A percentile compares a stretch with the other conserved stretches of the same genome.
Conservation (phyloP, 2,113 vertebrate genomes). For the Eurystomus gularis region DNA sequence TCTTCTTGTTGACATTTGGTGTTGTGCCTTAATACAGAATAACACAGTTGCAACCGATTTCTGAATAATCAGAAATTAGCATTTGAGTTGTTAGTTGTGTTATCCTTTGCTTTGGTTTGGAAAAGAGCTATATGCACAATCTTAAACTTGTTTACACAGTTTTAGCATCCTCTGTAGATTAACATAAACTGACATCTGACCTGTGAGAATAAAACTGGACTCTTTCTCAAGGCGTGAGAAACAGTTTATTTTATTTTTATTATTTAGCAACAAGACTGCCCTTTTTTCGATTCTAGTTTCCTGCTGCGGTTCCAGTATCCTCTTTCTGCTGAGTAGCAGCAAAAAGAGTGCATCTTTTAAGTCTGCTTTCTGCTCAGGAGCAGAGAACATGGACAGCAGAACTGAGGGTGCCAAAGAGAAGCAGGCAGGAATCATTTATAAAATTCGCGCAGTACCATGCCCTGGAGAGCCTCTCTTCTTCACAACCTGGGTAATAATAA, state of each 20-base stretch:
- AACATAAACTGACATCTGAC: background rate
- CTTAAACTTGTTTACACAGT: background rate
- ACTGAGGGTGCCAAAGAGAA: background rate
- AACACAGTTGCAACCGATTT: background rate
- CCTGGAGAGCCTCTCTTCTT: background rate
- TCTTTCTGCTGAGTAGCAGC: background rate
- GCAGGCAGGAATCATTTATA: background rate
- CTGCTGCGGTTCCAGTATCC: background rate
- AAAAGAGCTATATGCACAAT: background rate
- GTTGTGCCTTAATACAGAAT: slow-evolving; percentile 15
- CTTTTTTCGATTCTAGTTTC: background rate
- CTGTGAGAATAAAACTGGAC: background rate
- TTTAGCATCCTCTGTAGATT: background rate
- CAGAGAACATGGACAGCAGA: background rate
- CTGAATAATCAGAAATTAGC: background rate
- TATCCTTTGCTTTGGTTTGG: background rate
- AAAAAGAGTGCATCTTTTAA: background rate
- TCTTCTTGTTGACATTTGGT: slow-evolving; percentile 45
- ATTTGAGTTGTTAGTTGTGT: background rate
- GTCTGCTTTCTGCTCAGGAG: background rate
- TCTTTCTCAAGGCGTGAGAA: background rate
- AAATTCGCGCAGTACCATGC: background rate
- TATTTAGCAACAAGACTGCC: background rate
- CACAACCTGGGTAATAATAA: background rate
- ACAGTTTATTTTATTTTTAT: background rate